phyloP scores from a whole-genome alignment of 2,113 vertebrate species.

The Vidua chalybeata region DNA sequence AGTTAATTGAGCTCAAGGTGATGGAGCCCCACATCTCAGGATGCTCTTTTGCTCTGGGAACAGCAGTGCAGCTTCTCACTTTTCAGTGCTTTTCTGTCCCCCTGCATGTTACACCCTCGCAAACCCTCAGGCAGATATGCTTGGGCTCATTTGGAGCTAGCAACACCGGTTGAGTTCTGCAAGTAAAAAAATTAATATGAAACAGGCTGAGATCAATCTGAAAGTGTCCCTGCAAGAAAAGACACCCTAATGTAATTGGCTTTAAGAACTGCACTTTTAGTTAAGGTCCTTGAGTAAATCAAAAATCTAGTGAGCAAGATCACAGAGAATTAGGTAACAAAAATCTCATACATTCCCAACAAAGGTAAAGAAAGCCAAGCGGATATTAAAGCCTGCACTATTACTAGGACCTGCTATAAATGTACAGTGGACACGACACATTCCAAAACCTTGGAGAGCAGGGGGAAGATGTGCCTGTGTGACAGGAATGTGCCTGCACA shows the following conservation, averaged over 20 bases:
- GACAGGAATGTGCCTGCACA: neutral
- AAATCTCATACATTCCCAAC: neutral
- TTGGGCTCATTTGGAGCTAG: neutral
- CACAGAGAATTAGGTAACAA: neutral
- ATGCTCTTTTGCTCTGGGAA: neutral
- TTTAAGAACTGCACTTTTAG: neutral
- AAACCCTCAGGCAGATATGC: neutral
- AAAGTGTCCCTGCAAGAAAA: neutral
- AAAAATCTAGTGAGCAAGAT: neutral
- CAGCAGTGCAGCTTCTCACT: neutral
- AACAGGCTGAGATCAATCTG: neutral
- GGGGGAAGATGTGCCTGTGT: neutral
- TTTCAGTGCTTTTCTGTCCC: neutral
- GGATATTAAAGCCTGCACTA: neutral
- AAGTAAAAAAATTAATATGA: neutral
- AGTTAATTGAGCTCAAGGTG: neutral
- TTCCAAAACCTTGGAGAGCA: neutral
- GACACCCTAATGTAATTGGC: neutral
- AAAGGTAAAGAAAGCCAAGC: neutral
- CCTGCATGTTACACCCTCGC: rapidly evolving
- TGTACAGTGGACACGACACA: neutral
- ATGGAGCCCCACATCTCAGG: neutral
- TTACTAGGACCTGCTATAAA: neutral
- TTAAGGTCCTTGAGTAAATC: neutral
- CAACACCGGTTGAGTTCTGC: neutral